phyloP scores from a whole-genome alignment of 1,140 invertebrate species.

The Bombyx mandarina region DNA sequence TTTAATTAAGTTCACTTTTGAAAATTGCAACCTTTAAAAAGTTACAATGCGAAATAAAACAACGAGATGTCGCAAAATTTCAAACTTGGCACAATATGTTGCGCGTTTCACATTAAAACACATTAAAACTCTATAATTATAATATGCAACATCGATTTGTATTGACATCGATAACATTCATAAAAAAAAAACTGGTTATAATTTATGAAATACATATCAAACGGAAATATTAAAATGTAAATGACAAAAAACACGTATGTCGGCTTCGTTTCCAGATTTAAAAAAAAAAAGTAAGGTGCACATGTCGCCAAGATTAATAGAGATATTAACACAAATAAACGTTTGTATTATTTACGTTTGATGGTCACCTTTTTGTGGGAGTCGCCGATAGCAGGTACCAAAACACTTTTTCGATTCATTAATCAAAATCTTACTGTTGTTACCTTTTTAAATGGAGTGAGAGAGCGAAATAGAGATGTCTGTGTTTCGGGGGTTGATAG shows the following conservation, averaged over 20 bases:
- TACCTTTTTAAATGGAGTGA: slow-evolving; percentile 37
- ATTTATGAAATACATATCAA: slow-evolving; percentile 12
- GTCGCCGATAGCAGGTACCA: slow-evolving; percentile 54
- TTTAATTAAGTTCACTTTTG: too few species aligned
- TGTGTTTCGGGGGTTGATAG: slow-evolving; percentile 29
- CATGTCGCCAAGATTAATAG: slow-evolving; percentile 47
- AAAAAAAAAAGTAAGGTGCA: slow-evolving; percentile 22
- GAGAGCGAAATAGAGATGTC: slow-evolving; percentile 53
- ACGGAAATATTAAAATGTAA: slow-evolving; percentile 39
- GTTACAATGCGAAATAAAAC: too few species aligned
- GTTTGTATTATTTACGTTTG: slow-evolving; percentile 39
- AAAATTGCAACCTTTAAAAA: too few species aligned
- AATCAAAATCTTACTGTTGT: slow-evolving; percentile 48
- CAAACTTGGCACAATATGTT: too few species aligned
- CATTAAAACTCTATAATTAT: too few species aligned
- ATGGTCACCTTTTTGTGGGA: slow-evolving; percentile 43
- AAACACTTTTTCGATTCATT: slow-evolving; percentile 34
- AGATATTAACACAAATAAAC: slow-evolving; percentile 52
- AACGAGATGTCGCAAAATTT: too few species aligned
- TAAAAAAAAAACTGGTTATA: slow-evolving; percentile 1
- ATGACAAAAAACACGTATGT: slow-evolving; percentile 37
- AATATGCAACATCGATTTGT: too few species aligned
- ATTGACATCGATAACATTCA: too few species aligned
- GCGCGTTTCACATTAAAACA: too few species aligned
- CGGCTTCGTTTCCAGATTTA: slow-evolving; percentile 15